Percentiles rank a stretch among this genome's conserved stretches.
Conservation (phyloP, 1,140 invertebrate species). For the Cydia fagiglandana region DNA sequence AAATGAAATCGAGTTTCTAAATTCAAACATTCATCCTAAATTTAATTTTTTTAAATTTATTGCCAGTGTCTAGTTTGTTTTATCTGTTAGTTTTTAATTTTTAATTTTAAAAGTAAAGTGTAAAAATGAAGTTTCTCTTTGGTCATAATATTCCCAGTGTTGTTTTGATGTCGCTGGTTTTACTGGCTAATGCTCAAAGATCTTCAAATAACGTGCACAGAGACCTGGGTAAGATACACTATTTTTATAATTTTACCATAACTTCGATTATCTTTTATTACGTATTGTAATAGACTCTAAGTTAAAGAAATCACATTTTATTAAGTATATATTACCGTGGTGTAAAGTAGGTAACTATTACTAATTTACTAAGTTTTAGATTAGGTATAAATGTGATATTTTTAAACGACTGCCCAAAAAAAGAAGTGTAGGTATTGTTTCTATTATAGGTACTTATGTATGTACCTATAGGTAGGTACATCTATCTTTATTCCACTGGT, state of each 20-base stretch:
- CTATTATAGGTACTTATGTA: too few relatives aligned
- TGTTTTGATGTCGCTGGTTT: conserved; percentile 62
- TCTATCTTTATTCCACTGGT: background rate
- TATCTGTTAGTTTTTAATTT: conserved; percentile 36
- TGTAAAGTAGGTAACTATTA: too few relatives aligned
- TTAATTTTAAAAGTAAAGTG: conserved; percentile 38
- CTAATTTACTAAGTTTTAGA: too few relatives aligned
- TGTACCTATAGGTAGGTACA: too few relatives aligned
- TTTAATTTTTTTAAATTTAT: conserved; percentile 31
- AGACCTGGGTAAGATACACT: conserved; percentile 55
- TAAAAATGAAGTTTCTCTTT: conserved; percentile 59
- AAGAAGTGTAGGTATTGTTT: too few relatives aligned
- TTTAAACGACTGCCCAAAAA: too few relatives aligned
- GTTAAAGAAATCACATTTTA: too few relatives aligned
- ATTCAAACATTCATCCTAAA: conserved; percentile 47
- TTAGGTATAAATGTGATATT: too few relatives aligned
- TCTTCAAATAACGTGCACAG: conserved; percentile 55
- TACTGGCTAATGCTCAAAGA: conserved; percentile 68
- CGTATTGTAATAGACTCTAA: too few relatives aligned
- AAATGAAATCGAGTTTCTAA: conserved; percentile 68
- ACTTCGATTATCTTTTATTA: background rate
- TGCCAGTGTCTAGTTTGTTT: conserved; percentile 37
- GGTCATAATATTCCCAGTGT: conserved; percentile 63
- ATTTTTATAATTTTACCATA: background rate
- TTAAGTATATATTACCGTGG: too few relatives aligned